Evolutionary conservation across 2,113 vertebrate species (phyloP), one percentile per base, ranked within the genome.

Genomic region (Elachura formosa): DNA sequence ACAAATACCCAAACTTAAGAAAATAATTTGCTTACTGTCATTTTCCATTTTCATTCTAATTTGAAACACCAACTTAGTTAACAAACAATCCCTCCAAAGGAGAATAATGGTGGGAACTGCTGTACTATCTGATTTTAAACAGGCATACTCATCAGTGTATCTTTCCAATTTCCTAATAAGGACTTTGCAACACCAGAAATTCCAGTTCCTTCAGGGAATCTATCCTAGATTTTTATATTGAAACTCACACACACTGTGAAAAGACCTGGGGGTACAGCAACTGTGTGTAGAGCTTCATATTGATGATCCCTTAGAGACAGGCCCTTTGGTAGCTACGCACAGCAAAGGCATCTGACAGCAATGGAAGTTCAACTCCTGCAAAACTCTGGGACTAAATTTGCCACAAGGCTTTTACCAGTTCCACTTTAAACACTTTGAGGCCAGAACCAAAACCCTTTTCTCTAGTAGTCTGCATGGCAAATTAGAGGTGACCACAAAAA

Each of bases 121-220:
- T 52, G 59, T n/a, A 46, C 61, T 96, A 95, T 95, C 94, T 96
- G 94, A 97, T 96, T 96, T 96, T 95, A 93, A 96, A 92, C 92
- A 94, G 94, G 88, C 94, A 86, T 43, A 83, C 78, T 97, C 96
- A 94, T 94, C 84, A 77, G 58, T 23, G n/a, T 83, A 94, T 93
- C 95, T 83, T 89, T 76, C 78, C 91, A 93, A 89, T 93, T 96
- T 96, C 94, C 95, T 96, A 97, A 96, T 96, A 96, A 95, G 95
- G 93, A 77, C 93, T 96, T 85, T 74, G 94, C 90, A 97, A 96
- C 89, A 96, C 91, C 96, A 96, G 94, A 94, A 94, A 96, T 95
- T 91, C 93, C 91, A 96, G 94, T 90, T 96, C 84, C 82, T 91
- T 94, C 79, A 90, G 82, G 82, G 93, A 90, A 96, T 83, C 79